phyloP scores from a whole-genome alignment of 2,888 invertebrate genomes.

The Heliconius charithonia region DNA sequence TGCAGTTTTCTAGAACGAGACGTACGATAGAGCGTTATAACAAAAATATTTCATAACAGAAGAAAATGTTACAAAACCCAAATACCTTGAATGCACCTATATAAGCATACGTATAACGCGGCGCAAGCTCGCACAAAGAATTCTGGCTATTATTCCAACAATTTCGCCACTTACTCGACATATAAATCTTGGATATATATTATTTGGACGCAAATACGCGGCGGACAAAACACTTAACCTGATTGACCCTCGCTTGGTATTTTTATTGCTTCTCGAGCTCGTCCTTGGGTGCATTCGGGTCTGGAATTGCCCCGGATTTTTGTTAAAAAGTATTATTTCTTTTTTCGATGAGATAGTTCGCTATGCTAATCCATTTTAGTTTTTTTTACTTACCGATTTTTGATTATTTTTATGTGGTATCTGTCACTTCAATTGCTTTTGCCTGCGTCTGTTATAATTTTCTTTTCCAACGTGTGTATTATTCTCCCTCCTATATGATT shows the following conservation, averaged over 20 bases:
- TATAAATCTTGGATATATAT: constrained; percentile 71
- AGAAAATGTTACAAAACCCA: constrained; percentile 45
- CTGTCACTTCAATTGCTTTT: too few species aligned
- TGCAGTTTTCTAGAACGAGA: too few species aligned
- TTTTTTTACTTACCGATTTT: too few species aligned
- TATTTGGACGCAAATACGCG: constrained; percentile 60
- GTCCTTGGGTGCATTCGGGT: constrained; percentile 50
- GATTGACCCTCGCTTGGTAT: constrained; percentile 75
- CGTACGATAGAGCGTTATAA: not conserved
- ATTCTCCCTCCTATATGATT: too few species aligned
- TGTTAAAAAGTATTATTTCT: constrained; percentile 39
- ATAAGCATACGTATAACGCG: constrained; percentile 21
- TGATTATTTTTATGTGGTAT: not conserved
- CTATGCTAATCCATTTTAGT: not conserved
- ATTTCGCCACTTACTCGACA: constrained; percentile 64
- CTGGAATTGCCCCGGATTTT: constrained; percentile 41
- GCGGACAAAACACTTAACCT: constrained; percentile 75
- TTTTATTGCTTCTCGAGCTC: constrained; percentile 70
- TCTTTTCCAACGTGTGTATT: too few species aligned
- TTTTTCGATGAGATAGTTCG: constrained; percentile 20
- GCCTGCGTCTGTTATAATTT: too few species aligned
- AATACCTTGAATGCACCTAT: constrained; percentile 40
- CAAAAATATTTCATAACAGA: constrained; percentile 5
- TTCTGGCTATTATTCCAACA: constrained; percentile 60
- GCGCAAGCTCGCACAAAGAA: constrained; percentile 48